These are phyloP conservation scores for Syrphus vitripennis DNA, from an alignment of 2,888 invertebrate species.

Conservation along the genomic window DNA sequence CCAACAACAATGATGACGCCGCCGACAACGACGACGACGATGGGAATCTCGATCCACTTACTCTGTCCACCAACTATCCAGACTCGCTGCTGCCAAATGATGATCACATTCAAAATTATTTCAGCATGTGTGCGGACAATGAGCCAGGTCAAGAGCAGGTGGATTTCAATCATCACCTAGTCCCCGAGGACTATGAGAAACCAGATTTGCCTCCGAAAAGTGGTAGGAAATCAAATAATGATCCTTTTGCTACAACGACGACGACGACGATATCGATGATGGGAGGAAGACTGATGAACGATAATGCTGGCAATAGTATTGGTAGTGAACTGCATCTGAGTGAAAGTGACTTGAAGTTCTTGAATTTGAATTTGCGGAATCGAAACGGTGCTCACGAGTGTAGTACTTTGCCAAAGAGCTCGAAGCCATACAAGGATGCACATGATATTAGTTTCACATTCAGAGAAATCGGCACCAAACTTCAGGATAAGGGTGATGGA, in stretches of 20 bases:
- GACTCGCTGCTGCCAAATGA: constrained; percentile 58
- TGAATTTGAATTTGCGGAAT: constrained; percentile 79
- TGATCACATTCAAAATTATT: constrained; percentile 78
- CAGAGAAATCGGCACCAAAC: constrained; percentile 75
- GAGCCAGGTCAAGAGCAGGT: constrained; percentile 68
- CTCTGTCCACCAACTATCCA: constrained; percentile 57
- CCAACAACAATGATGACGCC: too few relatives aligned
- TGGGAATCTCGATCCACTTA: constrained; percentile 52
- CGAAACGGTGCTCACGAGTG: constrained; percentile 70
- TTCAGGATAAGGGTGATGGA: constrained; percentile 53
- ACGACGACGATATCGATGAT: not conserved
- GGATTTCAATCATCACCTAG: constrained; percentile 62
- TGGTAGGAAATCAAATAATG: constrained; percentile 15
- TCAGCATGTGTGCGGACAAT: constrained; percentile 73
- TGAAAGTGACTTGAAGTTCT: constrained; percentile 79
- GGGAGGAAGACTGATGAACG: not conserved
- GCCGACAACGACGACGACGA: not conserved
- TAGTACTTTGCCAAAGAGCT: constrained; percentile 77
- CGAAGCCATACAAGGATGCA: constrained; percentile 78
- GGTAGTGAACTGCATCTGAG: constrained; percentile 76
- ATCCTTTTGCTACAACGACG: constrained; percentile 7
- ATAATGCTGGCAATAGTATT: constrained; percentile 1
- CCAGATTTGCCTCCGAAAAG: constrained; percentile 59
- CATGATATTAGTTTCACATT: constrained; percentile 81
- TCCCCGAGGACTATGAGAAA: constrained; percentile 60